Conservation (phyloP, 2,113 vertebrate genomes). For the Tachysurus vachellii region DNA sequence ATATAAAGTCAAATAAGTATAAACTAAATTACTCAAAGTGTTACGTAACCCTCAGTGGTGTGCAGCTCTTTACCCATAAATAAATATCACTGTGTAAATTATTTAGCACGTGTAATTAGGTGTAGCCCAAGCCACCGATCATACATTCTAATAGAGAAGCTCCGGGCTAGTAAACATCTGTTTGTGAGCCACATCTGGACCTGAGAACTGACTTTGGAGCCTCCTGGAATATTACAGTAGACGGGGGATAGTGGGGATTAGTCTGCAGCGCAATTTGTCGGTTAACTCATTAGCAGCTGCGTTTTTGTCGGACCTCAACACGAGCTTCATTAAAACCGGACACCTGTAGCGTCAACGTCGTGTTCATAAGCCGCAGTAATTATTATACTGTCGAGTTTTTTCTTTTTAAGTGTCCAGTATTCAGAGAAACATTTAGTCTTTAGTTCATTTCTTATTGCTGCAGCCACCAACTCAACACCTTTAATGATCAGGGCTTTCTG, state of each 20-base stretch:
- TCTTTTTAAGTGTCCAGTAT: background rate
- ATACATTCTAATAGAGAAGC: background rate
- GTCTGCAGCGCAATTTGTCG: too few species aligned
- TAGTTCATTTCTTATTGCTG: background rate
- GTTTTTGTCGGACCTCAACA: background rate
- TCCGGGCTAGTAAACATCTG: background rate
- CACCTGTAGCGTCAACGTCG: background rate
- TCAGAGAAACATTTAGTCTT: background rate
- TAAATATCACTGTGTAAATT: too few species aligned
- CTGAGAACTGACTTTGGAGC: background rate
- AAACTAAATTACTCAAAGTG: too few species aligned
- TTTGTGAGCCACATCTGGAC: background rate
- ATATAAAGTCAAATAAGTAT: too few species aligned
- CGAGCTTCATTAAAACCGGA: constrained; percentile 29
- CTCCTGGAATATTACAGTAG: too few species aligned
- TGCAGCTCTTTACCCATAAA: too few species aligned
- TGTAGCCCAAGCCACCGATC: too few species aligned
- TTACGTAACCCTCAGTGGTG: too few species aligned
- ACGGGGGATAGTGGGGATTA: too few species aligned
- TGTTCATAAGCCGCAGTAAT: constrained; percentile 1
- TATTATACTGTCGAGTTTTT: background rate
- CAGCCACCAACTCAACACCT: background rate
- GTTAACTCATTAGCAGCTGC: constrained; percentile 1
- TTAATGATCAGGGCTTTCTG: constrained; percentile 1
- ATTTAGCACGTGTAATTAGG: too few species aligned